These are phyloP conservation scores for Cladopsammia gracilis DNA, from an alignment of 64 coral and sea anemone genomes.

Conservation along the genomic window DNA sequence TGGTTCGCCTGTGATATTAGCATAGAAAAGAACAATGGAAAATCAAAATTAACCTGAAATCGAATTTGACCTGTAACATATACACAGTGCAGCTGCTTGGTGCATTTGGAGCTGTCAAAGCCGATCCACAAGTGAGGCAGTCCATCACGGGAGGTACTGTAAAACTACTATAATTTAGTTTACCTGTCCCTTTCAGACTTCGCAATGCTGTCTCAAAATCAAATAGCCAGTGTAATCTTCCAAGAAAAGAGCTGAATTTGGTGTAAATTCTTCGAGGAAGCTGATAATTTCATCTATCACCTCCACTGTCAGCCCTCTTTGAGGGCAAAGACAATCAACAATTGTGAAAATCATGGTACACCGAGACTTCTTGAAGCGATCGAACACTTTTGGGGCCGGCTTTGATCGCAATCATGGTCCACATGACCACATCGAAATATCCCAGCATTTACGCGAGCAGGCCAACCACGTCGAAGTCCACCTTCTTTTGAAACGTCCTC, in stretches of 20 bases:
- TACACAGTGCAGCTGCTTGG: constrained; percentile 8
- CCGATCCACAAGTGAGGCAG: not conserved
- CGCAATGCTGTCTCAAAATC: not conserved
- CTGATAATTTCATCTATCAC: not conserved
- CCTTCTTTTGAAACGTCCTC: not conserved
- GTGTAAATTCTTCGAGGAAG: not conserved
- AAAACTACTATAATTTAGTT: not conserved
- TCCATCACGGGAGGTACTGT: not conserved
- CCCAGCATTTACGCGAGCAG: constrained; percentile 14
- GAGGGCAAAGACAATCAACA: not conserved
- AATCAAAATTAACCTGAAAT: too few species aligned
- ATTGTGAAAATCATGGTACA: not conserved
- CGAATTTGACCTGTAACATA: too few species aligned
- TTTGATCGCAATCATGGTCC: constrained; percentile 1
- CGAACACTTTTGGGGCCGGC: constrained; percentile 22
- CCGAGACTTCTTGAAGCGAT: not conserved
- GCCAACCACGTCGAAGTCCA: not conserved
- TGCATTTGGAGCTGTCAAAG: not conserved
- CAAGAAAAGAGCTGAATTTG: not conserved
- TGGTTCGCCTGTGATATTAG: too few species aligned
- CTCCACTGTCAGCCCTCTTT: not conserved
- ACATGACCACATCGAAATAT: not conserved
- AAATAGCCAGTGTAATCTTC: not conserved
- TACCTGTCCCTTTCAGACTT: not conserved
- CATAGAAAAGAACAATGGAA: too few species aligned